These are phyloP conservation scores for Enteromius radiatus DNA, from an alignment of 2,797 vertebrate genomes.

Conservation along the genomic window DNA sequence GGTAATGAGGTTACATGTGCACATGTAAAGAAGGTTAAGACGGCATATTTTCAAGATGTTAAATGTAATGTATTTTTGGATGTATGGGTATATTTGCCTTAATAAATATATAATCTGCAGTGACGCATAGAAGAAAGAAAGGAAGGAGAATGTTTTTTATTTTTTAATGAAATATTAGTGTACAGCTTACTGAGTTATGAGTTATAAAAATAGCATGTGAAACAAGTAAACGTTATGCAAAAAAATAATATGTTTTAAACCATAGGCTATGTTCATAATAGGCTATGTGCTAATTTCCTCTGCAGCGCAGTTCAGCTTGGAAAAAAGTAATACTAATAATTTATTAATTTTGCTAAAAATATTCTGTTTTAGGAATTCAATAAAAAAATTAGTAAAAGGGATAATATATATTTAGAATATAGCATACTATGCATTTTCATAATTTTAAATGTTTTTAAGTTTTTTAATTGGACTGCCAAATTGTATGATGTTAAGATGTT, in stretches of 20 bases:
- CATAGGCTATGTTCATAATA: background rate
- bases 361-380: too few relatives aligned
- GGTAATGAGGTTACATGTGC: background rate
- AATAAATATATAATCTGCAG: background rate
- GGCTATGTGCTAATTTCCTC: background rate
- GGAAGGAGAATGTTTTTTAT: background rate
- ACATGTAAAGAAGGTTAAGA: background rate
- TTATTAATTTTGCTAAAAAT: background rate
- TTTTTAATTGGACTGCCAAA: background rate
- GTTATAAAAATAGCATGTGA: background rate
- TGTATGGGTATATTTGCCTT: slow-evolving; percentile 21
- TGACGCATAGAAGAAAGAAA: background rate
- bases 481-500: background rate
- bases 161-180: background rate
- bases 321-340: background rate
- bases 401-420: background rate
- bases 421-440: background rate
- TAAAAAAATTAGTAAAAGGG: background rate
- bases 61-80: slow-evolving; percentile 12
- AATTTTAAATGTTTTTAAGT: background rate
- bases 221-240: background rate
- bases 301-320: background rate
- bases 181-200: background rate
- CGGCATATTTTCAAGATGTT: slow-evolving; percentile 13
- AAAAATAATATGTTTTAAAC: background rate